Evolutionary conservation across 2,797 vertebrate genomes (phyloP), one percentile per base, ranked within the genome.

Genomic region (Dipus sagitta): DNA sequence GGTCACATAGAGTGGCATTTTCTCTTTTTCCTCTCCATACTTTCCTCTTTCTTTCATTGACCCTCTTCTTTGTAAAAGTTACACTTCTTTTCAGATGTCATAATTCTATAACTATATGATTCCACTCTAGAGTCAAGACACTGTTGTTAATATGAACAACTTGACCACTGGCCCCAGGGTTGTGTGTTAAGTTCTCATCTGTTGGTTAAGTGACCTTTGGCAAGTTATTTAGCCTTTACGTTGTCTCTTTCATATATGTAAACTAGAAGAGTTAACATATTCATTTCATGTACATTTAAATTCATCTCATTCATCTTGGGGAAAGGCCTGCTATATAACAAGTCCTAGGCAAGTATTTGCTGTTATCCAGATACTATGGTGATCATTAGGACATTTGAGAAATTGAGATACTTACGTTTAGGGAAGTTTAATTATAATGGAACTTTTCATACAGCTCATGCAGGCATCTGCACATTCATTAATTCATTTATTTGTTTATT

Each of bases 251-350:
- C 26, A 26, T 28, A 42, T 47, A 34, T 30, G 26, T 68, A 74
- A 93, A 88, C 74, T 83, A 15, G 70, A 84, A 87, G 87, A 52
- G 76, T 77, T 26, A 58, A 70, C 52, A n/a, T 85, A 15, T 24
- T 91, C 85, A 74, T 58, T 26, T 76, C 20, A 54, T 28, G 90
- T 30, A 26, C 20, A 62, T 88, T n/a, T n/a, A n/a, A n/a, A 18
- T 77, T 87, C 26, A 80, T 83, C 26, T 92, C 67, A 60, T 85
- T 62, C 38, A 28, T 17, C 28, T 86, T 82, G 70, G 23, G 79
- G 86, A 93, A 70, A 13, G 80, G 8, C 79, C 38, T 76, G 81
- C 65, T 38, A 81, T 20, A 6, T 12, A 62, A 34, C 42, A 83
- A 90, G 70, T 54, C 30, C 38, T 71, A 11, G 0, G 3, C 15